Evolutionary conservation across 2,113 vertebrate species (phyloP).

Genomic region (Plecturocebus donacophilus): DNA sequence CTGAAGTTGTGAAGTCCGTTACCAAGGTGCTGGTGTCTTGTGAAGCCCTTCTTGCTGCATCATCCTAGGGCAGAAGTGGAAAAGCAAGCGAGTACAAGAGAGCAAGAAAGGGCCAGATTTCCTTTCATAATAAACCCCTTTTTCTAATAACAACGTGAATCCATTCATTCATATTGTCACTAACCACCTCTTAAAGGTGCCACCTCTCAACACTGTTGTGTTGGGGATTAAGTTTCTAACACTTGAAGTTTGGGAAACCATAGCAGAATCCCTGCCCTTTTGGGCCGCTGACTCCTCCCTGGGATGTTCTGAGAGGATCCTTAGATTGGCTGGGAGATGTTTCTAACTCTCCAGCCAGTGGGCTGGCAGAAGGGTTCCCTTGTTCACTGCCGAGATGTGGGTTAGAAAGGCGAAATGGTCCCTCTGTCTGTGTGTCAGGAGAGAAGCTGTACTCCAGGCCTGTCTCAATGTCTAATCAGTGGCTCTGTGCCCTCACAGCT

Average conservation of each 20-base stretch:
- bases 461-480: neutral
- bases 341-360: neutral
- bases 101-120: neutral
- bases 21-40: neutral
- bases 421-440: neutral
- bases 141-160: neutral
- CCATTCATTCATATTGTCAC: too few relatives aligned
- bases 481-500: constrained; percentile 84
- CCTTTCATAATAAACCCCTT: neutral
- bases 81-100: neutral
- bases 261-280: neutral
- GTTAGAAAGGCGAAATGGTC: neutral
- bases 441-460: neutral
- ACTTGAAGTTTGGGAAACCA: neutral
- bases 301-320: fast-evolving
- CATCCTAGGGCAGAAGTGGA: neutral
- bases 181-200: neutral
- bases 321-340: fast-evolving
- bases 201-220: neutral
- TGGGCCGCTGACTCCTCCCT: neutral
- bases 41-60: neutral
- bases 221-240: neutral
- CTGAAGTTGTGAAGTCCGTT: neutral
- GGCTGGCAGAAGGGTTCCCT: neutral
- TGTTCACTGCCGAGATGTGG: neutral